phyloP scores from a whole-genome alignment of 2,888 invertebrate species.

The Ormyrus labotus region DNA sequence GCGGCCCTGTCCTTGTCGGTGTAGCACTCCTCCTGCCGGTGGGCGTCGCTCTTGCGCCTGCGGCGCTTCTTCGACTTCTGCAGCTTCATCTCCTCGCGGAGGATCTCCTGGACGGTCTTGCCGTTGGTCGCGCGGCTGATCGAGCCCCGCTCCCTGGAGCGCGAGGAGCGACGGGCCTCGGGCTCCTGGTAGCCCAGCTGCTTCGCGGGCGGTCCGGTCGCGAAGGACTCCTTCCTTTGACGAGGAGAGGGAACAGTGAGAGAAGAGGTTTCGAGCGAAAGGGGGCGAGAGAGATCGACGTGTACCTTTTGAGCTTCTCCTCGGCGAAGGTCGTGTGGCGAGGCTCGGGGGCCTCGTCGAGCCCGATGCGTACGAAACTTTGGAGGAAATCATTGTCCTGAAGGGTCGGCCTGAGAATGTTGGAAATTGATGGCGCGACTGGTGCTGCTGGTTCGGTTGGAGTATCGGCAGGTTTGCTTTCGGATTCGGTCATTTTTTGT shows the following conservation, averaged over 20 bases:
- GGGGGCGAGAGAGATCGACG: no score
- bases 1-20: conserved; percentile 95
- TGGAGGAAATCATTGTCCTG: conserved; percentile 86
- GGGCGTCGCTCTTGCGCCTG: conserved; percentile 65
- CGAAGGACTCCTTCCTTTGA: conserved; percentile 35
- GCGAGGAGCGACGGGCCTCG: conserved; percentile 11
- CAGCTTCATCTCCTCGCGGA: conserved; percentile 67
- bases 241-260: not conserved
- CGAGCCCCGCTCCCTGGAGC: conserved; percentile 22
- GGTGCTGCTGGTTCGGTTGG: not conserved
- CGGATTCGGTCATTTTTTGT: conserved; percentile 23
- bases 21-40: conserved; percentile 84
- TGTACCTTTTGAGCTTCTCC: conserved; percentile 49
- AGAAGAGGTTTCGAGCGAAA: not conserved
- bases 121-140: not conserved
- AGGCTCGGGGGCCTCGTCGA: conserved; percentile 76
- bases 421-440: conserved; percentile 71
- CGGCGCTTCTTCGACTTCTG: conserved; percentile 71
- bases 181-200: conserved; percentile 21
- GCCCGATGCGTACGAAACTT: conserved; percentile 86
- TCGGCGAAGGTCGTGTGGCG: conserved; percentile 49
- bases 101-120: conserved; percentile 58
- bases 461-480: not conserved
- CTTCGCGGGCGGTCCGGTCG: not conserved
- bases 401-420: conserved; percentile 81